Evolutionary conservation across 2,888 invertebrate genomes (phyloP).

Genomic region (Coelogynopora nodosa): DNA sequence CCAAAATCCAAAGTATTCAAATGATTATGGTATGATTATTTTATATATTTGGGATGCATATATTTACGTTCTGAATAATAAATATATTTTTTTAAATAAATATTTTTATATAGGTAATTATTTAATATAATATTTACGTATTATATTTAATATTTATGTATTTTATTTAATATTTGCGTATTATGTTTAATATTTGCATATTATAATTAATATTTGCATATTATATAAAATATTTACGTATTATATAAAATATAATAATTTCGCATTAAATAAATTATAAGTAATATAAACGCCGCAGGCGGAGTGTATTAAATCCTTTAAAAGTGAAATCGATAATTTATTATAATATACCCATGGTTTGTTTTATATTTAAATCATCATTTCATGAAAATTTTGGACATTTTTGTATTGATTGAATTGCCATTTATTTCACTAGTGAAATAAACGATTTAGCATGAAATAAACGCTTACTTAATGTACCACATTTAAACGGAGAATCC

Average conservation of each 20-base stretch:
- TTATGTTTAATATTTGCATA: too few relatives aligned
- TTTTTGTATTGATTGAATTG: too few relatives aligned
- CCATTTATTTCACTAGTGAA: background rate
- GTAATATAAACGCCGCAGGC: background rate
- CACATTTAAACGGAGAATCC: background rate
- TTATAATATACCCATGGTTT: background rate
- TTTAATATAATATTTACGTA: too few relatives aligned
- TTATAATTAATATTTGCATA: too few relatives aligned
- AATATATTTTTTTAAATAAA: too few relatives aligned
- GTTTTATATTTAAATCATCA: background rate
- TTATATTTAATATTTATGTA: too few relatives aligned
- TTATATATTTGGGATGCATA: too few relatives aligned
- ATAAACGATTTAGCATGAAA: background rate
- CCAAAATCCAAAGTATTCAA: too few relatives aligned
- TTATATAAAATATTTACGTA: background rate
- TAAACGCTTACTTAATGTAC: background rate
- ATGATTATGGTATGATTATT: too few relatives aligned
- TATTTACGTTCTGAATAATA: too few relatives aligned
- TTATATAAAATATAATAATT: background rate
- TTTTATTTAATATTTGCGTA: too few relatives aligned
- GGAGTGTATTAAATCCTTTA: background rate
- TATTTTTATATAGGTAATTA: too few relatives aligned
- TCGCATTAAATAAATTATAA: background rate
- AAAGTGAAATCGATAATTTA: background rate
- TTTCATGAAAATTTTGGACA: background rate